Percentiles rank a stretch among this genome's conserved stretches.
Conservation (phyloP, 2,888 invertebrate species). For the Nephrotoma guestfalica region DNA sequence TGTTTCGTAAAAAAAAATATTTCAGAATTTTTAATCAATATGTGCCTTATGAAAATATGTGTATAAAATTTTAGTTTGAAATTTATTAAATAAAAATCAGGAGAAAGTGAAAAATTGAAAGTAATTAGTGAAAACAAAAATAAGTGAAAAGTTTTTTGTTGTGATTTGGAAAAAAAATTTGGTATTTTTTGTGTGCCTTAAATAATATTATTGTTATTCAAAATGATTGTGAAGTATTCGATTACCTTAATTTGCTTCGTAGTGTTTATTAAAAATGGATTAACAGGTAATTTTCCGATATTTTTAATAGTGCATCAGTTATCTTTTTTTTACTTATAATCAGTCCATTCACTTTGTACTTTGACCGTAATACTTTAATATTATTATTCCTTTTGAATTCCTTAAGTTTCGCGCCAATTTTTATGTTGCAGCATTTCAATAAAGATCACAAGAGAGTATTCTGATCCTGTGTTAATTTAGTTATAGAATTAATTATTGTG, state of each 20-base stretch:
- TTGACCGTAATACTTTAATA: neutral
- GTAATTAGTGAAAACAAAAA: neutral
- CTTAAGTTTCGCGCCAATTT: neutral
- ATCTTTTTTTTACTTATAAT: neutral
- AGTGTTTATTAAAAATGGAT: neutral
- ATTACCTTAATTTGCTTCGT: neutral
- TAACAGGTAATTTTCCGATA: neutral
- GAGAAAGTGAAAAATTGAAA: neutral
- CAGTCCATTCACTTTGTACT: neutral
- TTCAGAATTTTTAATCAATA: neutral
- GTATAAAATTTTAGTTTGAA: neutral
- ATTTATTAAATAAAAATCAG: neutral
- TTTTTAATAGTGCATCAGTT: neutral
- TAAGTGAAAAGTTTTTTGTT: neutral
- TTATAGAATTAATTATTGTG: neutral
- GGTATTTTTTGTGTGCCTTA: neutral
- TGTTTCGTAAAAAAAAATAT: neutral
- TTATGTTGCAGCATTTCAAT: neutral
- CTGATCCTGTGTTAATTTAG: neutral
- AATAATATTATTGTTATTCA: neutral
- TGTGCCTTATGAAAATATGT: neutral
- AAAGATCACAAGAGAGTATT: neutral
- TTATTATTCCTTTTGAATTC: neutral
- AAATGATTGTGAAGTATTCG: neutral
- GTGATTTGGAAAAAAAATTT: neutral